Evolutionary conservation across 2,113 vertebrate genomes (phyloP), one percentile per base, ranked within the genome.

Genomic region (Varanus komodoensis): DNA sequence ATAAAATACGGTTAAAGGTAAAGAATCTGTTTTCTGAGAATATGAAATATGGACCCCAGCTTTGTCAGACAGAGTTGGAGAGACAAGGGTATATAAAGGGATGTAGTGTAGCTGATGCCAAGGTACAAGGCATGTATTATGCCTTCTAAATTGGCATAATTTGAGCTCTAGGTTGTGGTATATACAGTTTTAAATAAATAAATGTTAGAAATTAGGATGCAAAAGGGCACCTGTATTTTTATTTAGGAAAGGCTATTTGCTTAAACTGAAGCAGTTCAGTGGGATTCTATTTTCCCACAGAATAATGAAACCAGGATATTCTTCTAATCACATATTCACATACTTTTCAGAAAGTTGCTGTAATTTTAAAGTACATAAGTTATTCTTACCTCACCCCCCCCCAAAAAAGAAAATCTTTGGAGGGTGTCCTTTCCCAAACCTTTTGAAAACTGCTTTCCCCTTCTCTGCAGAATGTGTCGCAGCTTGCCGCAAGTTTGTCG

Each of bases 401-500:
- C 25, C 1, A 19, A 2, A 64, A 52, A 73, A 15, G 8, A 79
- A 34, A n/a, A 34, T 71, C 25, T 71, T 79, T 80, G 71, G 34
- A 52, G 50, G 57, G 29, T 23, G 52, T 34, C 6, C 32, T 34
- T 54, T 54, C 38, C 15, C n/a, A 79, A 85, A 38, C 12, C 34
- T 79, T 57, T 75, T 75, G 27, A 85, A 84, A 54, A 12, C 23
- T 86, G 23, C 19, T 32, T 9, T 87, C 21, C 32, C 82, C 77
- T 6, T 87, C 80, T 71, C 11, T 68, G 8, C 95, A 99, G 99
- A 99, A 84, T 97, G 97, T 74, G 97, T 98, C 79, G 96, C 99
- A 64, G 98, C 99, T 64, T 99, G 99, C 94, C 95, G 97, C 12
- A 99, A 98, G 95, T 99, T 99, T 90, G 96, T 99, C 6, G 98